Base-by-base conservation (phyloP, 2,888 invertebrate species). In the Pomacea canaliculata region DNA sequence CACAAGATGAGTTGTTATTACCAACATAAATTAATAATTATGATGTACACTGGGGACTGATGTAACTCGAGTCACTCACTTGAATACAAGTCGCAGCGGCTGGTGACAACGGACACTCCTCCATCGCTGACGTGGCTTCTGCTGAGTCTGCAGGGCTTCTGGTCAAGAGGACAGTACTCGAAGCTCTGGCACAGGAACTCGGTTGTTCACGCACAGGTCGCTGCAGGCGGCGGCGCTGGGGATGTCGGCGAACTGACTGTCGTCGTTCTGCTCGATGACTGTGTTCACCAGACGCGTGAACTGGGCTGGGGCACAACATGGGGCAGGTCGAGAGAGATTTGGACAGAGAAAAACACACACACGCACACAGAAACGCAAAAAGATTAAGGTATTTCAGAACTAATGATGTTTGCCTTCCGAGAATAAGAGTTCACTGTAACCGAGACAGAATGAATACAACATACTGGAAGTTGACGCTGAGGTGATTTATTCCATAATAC, bases 151-250 rank as follows among this genome's bases (percentile, higher is more conserved):
- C 86, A 86, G n/a, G 77, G 73, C n/a, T 71, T 23, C n/a, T 62
- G 67, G 51, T 77, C 77, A 37, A 46, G 62, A 23, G 48, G 70
- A 63, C 87, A 87, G 78, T 82, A 84, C 76, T 85, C 84, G 77
- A 87, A 86, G 63, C 86, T 83, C 67, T 84, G 79, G 74, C 87
- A 87, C 37, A 65, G 62, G 73, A 85, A 82, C 7, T 73, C 80
- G 27, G 37, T 81, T 77, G 12, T 79, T 77, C 10, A 84, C 76
- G 75, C 87, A 87, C 13, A 82, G 76, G 65, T 80, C 72, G 12
- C 84, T 81, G 75, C 85, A 85, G 49, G 77, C 76, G 3, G 76
- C 70, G 19, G 74, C 49, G 68, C 81, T 80, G 12, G 77, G 56
- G 18, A 81, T 71, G 16, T 73, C 71, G 2, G 77, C 73, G 69